Conservation (phyloP, 2,888 invertebrate species). For the Aromia moschata region DNA sequence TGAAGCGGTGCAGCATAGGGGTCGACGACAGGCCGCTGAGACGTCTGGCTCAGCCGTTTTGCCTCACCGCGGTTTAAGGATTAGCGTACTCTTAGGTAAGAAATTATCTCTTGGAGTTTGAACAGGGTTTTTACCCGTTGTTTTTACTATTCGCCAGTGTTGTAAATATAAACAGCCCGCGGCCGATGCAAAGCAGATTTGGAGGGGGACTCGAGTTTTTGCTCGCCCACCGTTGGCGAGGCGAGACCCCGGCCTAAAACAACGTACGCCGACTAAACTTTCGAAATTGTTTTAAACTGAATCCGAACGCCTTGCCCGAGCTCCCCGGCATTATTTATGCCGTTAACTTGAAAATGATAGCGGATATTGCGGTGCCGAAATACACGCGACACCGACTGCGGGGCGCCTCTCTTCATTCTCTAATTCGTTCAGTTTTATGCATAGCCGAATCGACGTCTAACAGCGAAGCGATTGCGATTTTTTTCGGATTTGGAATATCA, state of each 20-base stretch:
- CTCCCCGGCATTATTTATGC: slow-evolving; percentile 33
- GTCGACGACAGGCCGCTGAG: too few relatives aligned
- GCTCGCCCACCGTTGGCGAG: not conserved
- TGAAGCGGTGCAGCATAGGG: too few relatives aligned
- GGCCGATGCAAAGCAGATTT: too few relatives aligned
- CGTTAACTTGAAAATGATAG: slow-evolving; percentile 30
- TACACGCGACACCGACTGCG: slow-evolving; percentile 11
- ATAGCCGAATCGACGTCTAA: slow-evolving; percentile 3
- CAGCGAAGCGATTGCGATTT: slow-evolving; percentile 2
- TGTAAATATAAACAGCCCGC: too few relatives aligned
- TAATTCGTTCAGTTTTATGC: slow-evolving; percentile 6
- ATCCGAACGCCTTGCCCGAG: slow-evolving; percentile 31
- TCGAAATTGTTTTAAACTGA: slow-evolving; percentile 42
- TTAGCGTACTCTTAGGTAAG: too few relatives aligned
- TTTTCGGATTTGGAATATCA: slow-evolving; percentile 2
- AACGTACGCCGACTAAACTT: slow-evolving; percentile 14
- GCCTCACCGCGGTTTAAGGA: too few relatives aligned
- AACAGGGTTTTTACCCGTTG: too few relatives aligned
- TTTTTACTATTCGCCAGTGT: too few relatives aligned
- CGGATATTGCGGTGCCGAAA: slow-evolving; percentile 18
- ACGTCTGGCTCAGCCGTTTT: too few relatives aligned
- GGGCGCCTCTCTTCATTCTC: slow-evolving; percentile 10
- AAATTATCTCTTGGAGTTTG: too few relatives aligned
- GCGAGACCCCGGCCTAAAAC: slow-evolving; percentile 4
- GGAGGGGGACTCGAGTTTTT: too few relatives aligned